Evolutionary conservation across 2,113 vertebrate genomes (phyloP).

Genomic region (Bothrops jararaca): DNA sequence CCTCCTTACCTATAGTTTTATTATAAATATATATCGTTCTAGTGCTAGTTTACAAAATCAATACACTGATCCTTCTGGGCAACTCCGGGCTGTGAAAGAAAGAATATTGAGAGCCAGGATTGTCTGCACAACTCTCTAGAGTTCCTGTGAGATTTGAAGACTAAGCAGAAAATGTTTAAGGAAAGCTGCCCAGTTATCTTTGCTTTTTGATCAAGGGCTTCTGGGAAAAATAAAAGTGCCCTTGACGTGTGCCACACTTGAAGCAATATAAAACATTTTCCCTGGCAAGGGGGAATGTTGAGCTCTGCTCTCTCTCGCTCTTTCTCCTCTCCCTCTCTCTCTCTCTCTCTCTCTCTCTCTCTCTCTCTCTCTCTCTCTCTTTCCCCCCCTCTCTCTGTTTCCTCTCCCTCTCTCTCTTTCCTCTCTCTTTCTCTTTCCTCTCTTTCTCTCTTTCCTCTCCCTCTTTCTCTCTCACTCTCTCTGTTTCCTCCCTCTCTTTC

Average conservation of each 20-base stretch:
- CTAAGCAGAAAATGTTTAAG: neutral
- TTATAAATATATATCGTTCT: neutral
- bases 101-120: neutral
- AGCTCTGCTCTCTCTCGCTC: neutral
- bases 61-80: neutral
- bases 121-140: neutral
- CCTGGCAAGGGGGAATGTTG: neutral
- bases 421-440: too few relatives aligned
- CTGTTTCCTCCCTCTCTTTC: fast-evolving
- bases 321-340: too few relatives aligned
- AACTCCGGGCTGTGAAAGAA: neutral
- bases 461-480: too few relatives aligned
- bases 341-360: too few relatives aligned
- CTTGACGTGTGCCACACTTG: neutral
- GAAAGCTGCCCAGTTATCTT: neutral
- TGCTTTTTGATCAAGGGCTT: neutral
- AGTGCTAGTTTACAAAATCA: neutral
- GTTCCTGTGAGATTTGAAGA: neutral
- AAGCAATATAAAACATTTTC: neutral
- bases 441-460: too few relatives aligned
- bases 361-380: too few relatives aligned
- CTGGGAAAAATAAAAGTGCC: neutral
- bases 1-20: too few relatives aligned
- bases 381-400: fast-evolving
- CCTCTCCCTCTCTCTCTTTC: too few relatives aligned